phyloP scores from a whole-genome alignment of 2,888 invertebrate species.

The Dermolepida albohirtum region DNA sequence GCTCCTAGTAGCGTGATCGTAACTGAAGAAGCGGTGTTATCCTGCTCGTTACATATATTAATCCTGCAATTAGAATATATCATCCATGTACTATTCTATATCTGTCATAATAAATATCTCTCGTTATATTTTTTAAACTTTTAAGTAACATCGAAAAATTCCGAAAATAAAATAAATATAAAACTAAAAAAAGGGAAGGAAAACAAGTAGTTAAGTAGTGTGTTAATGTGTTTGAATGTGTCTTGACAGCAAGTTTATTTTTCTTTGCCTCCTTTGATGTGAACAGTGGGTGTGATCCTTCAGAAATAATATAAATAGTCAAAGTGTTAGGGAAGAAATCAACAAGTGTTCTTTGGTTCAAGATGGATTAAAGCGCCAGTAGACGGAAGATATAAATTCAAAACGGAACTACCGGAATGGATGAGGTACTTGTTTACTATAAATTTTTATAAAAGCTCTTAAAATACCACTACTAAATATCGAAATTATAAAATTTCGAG shows the following conservation, averaged over 20 bases:
- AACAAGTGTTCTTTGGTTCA: constrained; percentile 28
- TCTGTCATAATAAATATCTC: no score
- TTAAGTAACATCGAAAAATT: no score
- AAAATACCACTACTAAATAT: no score
- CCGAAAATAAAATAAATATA: no score
- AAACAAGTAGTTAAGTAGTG: no score
- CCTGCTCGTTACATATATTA: not conserved
- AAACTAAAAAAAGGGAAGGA: no score
- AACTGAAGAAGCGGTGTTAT: constrained; percentile 21
- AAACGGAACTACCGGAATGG: constrained; percentile 31
- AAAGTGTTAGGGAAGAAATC: constrained; percentile 2
- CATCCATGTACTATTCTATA: no score
- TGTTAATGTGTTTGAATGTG: no score
- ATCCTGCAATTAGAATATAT: not conserved
- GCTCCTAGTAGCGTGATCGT: constrained; percentile 14
- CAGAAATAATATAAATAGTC: not conserved
- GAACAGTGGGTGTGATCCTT: constrained; percentile 31
- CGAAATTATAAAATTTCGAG: no score
- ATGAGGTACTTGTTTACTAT: constrained; percentile 33
- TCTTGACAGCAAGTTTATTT: not conserved
- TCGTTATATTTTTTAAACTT: no score
- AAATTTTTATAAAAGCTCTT: no score
- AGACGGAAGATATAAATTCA: constrained; percentile 4
- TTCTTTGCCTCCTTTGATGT: constrained; percentile 22
- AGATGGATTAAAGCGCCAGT: constrained; percentile 32